These are phyloP conservation scores for Aphrophora alni DNA, from an alignment of 2,888 invertebrate genomes.

Conservation along the genomic window DNA sequence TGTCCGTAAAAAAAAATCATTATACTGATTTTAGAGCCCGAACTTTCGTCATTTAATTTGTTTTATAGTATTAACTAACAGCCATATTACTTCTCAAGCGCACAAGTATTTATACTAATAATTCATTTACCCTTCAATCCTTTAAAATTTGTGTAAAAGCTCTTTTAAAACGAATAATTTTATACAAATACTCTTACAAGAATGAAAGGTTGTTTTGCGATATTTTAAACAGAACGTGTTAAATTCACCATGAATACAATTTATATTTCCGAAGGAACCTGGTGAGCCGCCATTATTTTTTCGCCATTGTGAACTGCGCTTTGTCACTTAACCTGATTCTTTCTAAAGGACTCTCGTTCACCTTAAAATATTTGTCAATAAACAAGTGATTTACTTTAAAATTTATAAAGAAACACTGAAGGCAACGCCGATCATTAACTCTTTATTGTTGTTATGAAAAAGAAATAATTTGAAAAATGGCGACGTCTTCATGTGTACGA, in stretches of 20 bases:
- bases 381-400: slow-evolving; percentile 28
- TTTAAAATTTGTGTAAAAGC: too few relatives aligned
- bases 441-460: slow-evolving; percentile 34
- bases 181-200: too few relatives aligned
- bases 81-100: too few relatives aligned
- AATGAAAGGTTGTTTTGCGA: too few relatives aligned
- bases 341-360: slow-evolving; percentile 7
- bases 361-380: slow-evolving; percentile 32
- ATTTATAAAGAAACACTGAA: slow-evolving; percentile 37
- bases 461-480: slow-evolving; percentile 41
- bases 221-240: background rate
- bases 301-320: background rate
- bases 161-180: too few relatives aligned
- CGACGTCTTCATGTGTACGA: slow-evolving; percentile 19
- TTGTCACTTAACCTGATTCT: background rate
- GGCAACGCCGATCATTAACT: slow-evolving; percentile 32
- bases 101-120: too few relatives aligned
- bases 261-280: background rate
- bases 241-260: background rate
- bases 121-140: too few relatives aligned
- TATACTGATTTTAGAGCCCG: too few relatives aligned
- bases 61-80: too few relatives aligned
- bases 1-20: too few relatives aligned
- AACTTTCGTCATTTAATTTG: too few relatives aligned
- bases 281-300: background rate